Conservation (phyloP, 1,140 invertebrate species). For the Augochlora pura region DNA sequence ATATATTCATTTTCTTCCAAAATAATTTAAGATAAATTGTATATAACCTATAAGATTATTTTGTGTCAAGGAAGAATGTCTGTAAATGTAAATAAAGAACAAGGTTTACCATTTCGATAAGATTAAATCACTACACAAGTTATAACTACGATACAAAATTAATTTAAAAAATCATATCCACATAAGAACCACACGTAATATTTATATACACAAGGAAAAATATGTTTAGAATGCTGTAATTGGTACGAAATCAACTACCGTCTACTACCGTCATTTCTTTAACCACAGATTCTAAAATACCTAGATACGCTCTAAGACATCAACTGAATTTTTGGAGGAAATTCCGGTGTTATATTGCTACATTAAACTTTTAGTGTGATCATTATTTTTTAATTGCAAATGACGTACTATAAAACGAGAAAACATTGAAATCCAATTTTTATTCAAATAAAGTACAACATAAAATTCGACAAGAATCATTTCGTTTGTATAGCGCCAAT, state of each 20-base stretch:
- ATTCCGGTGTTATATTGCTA: no score
- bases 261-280: constrained; percentile 21
- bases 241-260: constrained; percentile 26
- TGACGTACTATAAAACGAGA: no score
- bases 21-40: constrained; percentile 5
- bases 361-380: no score
- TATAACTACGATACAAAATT: background rate
- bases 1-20: constrained; percentile 8
- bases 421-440: no score
- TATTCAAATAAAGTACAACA: no score
- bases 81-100: background rate
- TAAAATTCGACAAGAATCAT: no score
- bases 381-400: no score
- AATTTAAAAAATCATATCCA: constrained; percentile 35
- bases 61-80: background rate
- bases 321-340: no score
- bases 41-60: constrained; percentile 25
- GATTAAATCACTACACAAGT: constrained; percentile 10
- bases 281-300: constrained; percentile 36
- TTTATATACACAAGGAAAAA: constrained; percentile 22
- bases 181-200: background rate
- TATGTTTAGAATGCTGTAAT: constrained; percentile 12
- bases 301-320: background rate
- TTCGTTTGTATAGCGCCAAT: no score
- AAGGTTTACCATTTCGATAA: constrained; percentile 65